Evolutionary conservation across 2,797 vertebrate genomes (phyloP).

Genomic region (Coregonus sp.): DNA sequence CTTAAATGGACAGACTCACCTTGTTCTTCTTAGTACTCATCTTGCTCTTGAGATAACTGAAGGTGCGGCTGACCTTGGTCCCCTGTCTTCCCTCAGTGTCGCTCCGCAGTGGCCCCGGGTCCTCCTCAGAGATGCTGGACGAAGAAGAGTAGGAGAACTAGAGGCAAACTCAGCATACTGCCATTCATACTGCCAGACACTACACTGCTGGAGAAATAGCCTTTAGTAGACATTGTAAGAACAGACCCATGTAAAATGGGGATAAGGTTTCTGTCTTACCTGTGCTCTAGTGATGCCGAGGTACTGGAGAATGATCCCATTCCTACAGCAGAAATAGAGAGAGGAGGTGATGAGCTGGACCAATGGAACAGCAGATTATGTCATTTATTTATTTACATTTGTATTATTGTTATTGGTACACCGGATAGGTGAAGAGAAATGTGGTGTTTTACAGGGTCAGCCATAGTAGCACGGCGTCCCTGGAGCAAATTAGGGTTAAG

Average conservation of each 20-base stretch:
- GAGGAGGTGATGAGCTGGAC: neutral
- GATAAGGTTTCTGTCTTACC: constrained; percentile 67
- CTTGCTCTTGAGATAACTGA: constrained; percentile 95
- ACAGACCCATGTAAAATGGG: neutral
- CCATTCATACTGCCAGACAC: no score
- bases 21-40: constrained; percentile 90
- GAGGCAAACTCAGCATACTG: no score
- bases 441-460: no score
- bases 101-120: constrained; percentile 76
- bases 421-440: neutral
- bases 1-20: constrained; percentile 66
- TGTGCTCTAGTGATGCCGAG: constrained; percentile 74
- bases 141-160: neutral
- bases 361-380: neutral
- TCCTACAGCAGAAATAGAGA: constrained; percentile 67
- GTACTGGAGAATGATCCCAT: constrained; percentile 60
- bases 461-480: no score
- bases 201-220: no score
- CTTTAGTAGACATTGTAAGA: neutral
- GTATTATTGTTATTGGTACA: no score
- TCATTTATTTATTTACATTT: no score
- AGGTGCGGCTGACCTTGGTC: constrained; percentile 91
- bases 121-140: constrained; percentile 86
- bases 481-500: no score
- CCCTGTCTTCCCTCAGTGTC: constrained; percentile 76